Base-by-base conservation (phyloP, 2,113 vertebrate genomes). In the Dunckerocampus dactyliophorus region DNA sequence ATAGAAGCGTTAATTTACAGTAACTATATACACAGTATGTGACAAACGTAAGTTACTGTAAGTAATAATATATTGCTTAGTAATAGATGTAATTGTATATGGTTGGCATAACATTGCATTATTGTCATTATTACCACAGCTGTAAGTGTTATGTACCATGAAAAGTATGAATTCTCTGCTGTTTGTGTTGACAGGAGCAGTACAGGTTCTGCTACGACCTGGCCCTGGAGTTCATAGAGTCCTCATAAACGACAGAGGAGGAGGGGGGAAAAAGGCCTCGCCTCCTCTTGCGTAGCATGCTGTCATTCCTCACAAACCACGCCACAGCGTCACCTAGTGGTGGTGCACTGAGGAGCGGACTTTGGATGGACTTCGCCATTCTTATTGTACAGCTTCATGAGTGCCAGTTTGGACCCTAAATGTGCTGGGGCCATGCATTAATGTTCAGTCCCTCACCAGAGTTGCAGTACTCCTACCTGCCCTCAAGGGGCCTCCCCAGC, bases 121-220 rank as follows among this genome's bases (percentile, higher is more conserved):
- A n/a, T n/a, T 39, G 37, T 39, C 37, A 39, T 39, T 39, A 39
- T 9, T 9, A 39, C 2, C 11, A 28, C 5, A 5, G 24, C 24
- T 28, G 24, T 28, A 28, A 8, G 8, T 37, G 34, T 7, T 22
- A 6, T 31, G 15, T 43, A 12, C 45, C n/a, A n/a, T n/a, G n/a
- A n/a, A n/a, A 55, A 22, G 43, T 21, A 4, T 15, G 43, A 8
- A 34, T 2, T 45, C 0, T 39, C 2, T 69, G 16, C 1, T 56
- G 47, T 72, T 16, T 55, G 15, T 74, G 47, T 66, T 34, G 65
- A 13, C 81, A 99, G 97, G 97, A 99, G 67, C 97, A 99, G 74
- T 99, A 99, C 77, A 94, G 97, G n/a, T 99, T 99, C 91, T 97
- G 95, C 86, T 99, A 99, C 0, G 97, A 99, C 37, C 92, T 98